A percentile compares a stretch with the other conserved stretches of the same genome.
These are phyloP conservation scores for Gandaritis pyraliata DNA, from an alignment of 2,888 invertebrate genomes.

Conservation along the genomic window DNA sequence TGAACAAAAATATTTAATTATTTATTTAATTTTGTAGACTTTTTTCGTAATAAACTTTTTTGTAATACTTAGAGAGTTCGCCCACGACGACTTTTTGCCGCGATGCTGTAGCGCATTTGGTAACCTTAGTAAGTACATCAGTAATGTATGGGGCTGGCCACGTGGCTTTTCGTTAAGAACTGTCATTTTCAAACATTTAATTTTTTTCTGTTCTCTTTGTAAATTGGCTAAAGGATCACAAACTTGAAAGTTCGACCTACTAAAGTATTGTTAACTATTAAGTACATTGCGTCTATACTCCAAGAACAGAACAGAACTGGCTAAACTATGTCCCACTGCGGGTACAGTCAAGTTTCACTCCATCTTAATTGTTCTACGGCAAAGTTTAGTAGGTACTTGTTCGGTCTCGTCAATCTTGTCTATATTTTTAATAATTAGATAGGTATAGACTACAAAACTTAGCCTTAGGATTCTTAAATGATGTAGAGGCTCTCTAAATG, in stretches of 20 bases:
- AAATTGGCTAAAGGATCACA: neutral
- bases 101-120: no score
- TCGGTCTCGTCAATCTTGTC: neutral
- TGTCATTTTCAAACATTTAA: neutral
- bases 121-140: no score
- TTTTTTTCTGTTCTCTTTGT: neutral
- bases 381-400: constrained; percentile 2
- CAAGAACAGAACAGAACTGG: constrained; percentile 16
- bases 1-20: no score
- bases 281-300: constrained; percentile 10
- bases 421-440: no score
- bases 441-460: no score
- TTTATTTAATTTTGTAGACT: no score
- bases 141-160: no score
- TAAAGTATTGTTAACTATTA: neutral
- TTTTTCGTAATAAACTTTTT: no score
- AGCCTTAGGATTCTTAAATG: no score
- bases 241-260: neutral
- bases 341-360: constrained; percentile 29
- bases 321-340: constrained; percentile 25
- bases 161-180: neutral
- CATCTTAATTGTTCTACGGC: constrained; percentile 17
- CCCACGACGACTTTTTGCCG: no score
- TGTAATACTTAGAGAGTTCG: no score
- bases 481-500: no score